Conservation (phyloP, 2,797 vertebrate genomes). For the Eulemur mongoz region DNA sequence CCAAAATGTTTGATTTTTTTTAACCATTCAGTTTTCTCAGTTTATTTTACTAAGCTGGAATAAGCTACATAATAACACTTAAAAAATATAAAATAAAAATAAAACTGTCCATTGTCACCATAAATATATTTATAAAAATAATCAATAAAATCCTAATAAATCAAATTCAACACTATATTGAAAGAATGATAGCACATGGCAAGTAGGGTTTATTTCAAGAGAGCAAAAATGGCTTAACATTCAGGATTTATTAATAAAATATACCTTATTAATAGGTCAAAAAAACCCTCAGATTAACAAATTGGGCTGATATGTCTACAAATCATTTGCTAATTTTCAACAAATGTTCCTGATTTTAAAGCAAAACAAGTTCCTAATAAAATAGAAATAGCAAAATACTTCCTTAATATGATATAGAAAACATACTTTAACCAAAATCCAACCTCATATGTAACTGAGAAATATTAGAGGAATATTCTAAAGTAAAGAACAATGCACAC, state of each 20-base stretch:
- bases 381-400: not conserved
- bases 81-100: conserved; percentile 23
- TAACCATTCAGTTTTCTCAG: not conserved
- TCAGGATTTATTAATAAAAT: not conserved
- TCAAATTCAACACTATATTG: not conserved
- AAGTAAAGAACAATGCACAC: not conserved
- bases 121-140: not conserved
- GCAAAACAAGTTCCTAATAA: not conserved
- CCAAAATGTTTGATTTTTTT: not conserved
- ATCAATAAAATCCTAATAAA: not conserved
- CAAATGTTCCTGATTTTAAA: not conserved
- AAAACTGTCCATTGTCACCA: not conserved
- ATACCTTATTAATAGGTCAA: not conserved
- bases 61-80: not conserved
- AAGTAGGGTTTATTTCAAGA: not conserved
- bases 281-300: not conserved
- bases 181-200: not conserved
- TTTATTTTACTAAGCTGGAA: not conserved
- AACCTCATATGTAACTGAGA: not conserved
- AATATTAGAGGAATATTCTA: not conserved
- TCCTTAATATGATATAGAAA: not conserved
- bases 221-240: not conserved
- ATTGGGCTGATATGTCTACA: not conserved
- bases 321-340: not conserved
- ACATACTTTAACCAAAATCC: not conserved